Conservation (phyloP, 1,140 invertebrate species). For the Bombus waltoni region DNA sequence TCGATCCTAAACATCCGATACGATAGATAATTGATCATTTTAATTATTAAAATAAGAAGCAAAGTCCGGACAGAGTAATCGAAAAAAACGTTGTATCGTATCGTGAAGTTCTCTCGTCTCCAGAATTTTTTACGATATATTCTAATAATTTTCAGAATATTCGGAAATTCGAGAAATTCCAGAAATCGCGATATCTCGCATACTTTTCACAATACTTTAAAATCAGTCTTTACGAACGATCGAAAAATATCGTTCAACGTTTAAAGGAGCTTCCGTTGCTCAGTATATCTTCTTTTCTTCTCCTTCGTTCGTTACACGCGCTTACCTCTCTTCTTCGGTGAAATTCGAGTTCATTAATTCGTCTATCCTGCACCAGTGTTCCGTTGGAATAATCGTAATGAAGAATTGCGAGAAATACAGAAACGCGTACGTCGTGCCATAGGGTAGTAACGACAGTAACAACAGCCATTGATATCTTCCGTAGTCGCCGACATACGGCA, state of each 20-base stretch:
- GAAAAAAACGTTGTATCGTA: background rate
- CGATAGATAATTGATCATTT: background rate
- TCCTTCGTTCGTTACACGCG: no score
- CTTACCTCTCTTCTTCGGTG: conserved; percentile 73
- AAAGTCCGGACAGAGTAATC: background rate
- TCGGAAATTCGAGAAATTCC: no score
- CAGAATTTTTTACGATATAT: background rate
- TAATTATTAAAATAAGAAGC: background rate
- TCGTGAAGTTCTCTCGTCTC: no score
- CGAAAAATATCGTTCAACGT: background rate
- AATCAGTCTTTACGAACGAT: background rate
- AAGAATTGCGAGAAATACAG: conserved; percentile 82
- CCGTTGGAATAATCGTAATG: conserved; percentile 77
- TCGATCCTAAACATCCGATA: conserved; percentile 68
- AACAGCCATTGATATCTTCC: conserved; percentile 83
- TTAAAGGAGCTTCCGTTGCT: background rate
- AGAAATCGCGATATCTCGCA: no score
- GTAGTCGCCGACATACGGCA: conserved; percentile 83
- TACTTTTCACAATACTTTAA: background rate
- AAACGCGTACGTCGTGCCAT: conserved; percentile 75
- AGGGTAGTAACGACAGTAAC: conserved; percentile 78
- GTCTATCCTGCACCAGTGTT: conserved; percentile 80
- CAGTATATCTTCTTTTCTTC: background rate
- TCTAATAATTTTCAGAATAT: background rate
- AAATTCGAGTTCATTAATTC: conserved; percentile 66